phyloP scores from a whole-genome alignment of 2,113 vertebrate genomes.

The Corythoichthys intestinalis region DNA sequence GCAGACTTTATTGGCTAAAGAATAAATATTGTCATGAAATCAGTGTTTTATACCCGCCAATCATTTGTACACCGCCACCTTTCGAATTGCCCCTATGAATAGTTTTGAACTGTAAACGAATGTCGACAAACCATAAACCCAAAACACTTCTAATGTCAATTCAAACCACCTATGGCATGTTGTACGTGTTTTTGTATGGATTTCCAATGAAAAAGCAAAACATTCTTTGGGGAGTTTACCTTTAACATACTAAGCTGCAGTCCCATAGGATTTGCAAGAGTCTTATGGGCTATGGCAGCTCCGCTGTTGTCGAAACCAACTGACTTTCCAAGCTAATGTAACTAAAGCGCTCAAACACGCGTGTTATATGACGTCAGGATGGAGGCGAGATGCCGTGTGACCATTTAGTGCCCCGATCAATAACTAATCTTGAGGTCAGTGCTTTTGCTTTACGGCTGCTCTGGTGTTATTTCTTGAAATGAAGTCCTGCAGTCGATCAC shows the following conservation, averaged over 20 bases:
- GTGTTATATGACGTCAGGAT: not conserved
- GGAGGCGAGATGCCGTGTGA: not conserved
- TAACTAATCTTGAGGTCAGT: slow-evolving; percentile 4
- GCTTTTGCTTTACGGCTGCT: not conserved
- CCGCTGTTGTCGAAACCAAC: not conserved
- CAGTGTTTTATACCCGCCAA: too few species aligned
- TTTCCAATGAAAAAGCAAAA: not conserved
- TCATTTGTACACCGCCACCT: too few species aligned
- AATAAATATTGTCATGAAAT: too few species aligned
- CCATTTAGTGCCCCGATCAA: not conserved
- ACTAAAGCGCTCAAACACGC: not conserved
- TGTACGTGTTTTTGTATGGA: not conserved
- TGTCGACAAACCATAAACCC: too few species aligned
- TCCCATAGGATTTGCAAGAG: not conserved
- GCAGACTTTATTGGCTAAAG: too few species aligned
- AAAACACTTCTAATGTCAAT: too few species aligned
- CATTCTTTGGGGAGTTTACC: not conserved
- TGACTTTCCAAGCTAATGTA: not conserved
- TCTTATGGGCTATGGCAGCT: not conserved
- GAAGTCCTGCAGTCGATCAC: not conserved
- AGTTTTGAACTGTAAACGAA: too few species aligned
- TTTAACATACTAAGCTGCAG: too few species aligned
- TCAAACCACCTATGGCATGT: too few species aligned
- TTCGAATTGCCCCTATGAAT: too few species aligned
- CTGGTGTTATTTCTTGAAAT: slow-evolving; percentile 4